Evolutionary conservation across 2,113 vertebrate genomes (phyloP).

Genomic region (Ptyas mucosa): DNA sequence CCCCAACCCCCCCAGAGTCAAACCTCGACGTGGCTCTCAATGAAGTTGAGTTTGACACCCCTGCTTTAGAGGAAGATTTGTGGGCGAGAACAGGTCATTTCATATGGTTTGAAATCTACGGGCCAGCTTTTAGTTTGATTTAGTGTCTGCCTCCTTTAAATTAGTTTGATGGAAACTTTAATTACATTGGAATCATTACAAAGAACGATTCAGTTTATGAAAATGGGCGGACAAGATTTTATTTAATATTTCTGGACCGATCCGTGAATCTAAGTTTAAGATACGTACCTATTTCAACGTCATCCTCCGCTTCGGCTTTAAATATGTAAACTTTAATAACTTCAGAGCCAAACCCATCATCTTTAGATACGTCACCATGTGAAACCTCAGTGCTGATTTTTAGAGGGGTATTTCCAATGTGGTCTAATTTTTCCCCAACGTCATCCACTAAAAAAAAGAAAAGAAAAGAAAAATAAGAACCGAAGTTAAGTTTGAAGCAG

Average conservation of each 20-base stretch:
- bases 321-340: constrained; percentile 99
- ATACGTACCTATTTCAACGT: constrained; percentile 89
- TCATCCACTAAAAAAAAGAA: constrained; percentile 86
- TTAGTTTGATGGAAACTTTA: not conserved
- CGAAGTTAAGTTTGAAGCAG: not conserved
- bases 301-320: constrained; percentile 98
- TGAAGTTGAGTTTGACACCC: no score
- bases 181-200: not conserved
- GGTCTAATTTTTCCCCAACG: constrained; percentile 93
- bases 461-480: constrained; percentile 33
- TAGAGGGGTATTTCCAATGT: constrained; percentile 87
- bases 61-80: not conserved
- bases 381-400: constrained; percentile 91
- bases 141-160: not conserved
- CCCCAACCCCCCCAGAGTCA: no score
- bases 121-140: not conserved
- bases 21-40: no score
- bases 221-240: not conserved
- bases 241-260: not conserved
- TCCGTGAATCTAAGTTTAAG: constrained; percentile 17
- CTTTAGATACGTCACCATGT: constrained; percentile 88
- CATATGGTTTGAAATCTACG: not conserved
- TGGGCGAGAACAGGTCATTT: not conserved
- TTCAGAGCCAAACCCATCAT: constrained; percentile 90
- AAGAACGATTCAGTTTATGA: not conserved